Evolutionary conservation across 2,888 invertebrate genomes (phyloP), one percentile per base, ranked within the genome.

Genomic region (Nematopogon swammerdamellus): DNA sequence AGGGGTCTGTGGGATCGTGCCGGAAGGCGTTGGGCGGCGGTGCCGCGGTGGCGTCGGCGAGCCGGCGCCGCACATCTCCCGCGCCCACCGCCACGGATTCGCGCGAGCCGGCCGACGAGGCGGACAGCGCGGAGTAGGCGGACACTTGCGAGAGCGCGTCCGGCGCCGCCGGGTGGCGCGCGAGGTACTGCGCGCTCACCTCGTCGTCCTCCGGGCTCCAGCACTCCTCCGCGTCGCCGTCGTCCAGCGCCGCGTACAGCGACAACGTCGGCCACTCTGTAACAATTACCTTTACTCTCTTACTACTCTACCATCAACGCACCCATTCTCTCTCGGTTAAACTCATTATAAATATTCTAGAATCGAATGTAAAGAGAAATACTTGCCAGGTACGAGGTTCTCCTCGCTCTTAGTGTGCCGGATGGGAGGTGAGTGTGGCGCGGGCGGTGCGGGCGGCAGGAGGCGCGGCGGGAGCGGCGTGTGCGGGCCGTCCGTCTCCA

Each of bases 181-280:
- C 60, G 11, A 65, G 60, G 52, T 73, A 75, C 53, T 68, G 68
- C 50, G 69, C 63, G 52, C 67, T 66, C 2, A 96, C 89, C 59
- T 97, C 97, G 65, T 97, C 97, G 60, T 97, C 97, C 62, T 97
- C 96, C 63, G 95, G 96, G 51, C 95, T 95, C 97, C 97, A 97
- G 59, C 87, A 92, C 69, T 85, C 92, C 46, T 85, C 88, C 20
- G 81, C 84, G 65, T 86, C 86, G 47, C 80, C 81, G 53, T 82
- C 83, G 49, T 73, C 73, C 48, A 50, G 53, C 1, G 56, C 54
- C 2, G 70, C 67, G 59, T 79, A 77, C 1, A 75, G 68, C 19
- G 69, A 81, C 55, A 70, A 67, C 55, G 63, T 80, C 57, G 74
- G 83, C 84, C 76, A 85, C 63, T 71, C 83, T 73, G 58, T 75